These are phyloP conservation scores for Limnodromus scolopaceus DNA, from an alignment of 2,797 vertebrate genomes.

Conservation along the genomic window DNA sequence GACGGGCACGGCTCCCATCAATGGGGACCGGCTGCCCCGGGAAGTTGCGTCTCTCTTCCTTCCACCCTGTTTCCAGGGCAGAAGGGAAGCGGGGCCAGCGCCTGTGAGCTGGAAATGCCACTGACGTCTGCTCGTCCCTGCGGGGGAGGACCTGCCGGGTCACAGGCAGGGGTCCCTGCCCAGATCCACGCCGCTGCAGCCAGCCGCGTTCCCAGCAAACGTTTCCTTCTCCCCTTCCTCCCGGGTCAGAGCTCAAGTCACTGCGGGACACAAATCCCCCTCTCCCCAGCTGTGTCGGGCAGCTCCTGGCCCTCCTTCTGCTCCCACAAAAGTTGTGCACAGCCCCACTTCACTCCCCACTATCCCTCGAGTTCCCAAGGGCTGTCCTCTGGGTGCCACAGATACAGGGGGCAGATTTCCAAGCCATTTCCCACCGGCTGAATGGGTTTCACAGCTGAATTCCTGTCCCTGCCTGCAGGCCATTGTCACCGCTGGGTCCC, in stretches of 20 bases:
- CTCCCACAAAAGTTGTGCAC: background rate
- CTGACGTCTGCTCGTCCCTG: background rate
- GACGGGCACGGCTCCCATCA: background rate
- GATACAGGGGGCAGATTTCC: background rate
- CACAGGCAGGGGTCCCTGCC: background rate
- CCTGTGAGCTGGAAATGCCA: background rate
- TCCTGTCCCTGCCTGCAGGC: background rate
- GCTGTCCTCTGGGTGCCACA: background rate
- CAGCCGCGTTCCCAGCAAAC: background rate
- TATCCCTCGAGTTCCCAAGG: background rate
- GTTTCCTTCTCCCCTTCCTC: background rate
- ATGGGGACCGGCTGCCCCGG: background rate
- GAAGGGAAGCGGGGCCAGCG: background rate
- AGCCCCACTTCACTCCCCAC: accelerated
- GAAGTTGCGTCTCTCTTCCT: slow-evolving; percentile 20
- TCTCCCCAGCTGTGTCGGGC: background rate
- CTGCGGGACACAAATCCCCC: accelerated
- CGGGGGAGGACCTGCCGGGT: background rate
- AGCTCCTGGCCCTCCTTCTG: background rate
- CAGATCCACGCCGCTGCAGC: background rate
- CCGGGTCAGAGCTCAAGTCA: accelerated
- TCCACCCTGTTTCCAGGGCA: slow-evolving; percentile 29
- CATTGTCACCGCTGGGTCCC: background rate
- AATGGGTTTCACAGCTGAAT: background rate
- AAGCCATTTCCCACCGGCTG: background rate